Evolutionary conservation across 1,140 invertebrate species (phyloP), one percentile per base, ranked within the genome.

Genomic region (Mamestra configurata): DNA sequence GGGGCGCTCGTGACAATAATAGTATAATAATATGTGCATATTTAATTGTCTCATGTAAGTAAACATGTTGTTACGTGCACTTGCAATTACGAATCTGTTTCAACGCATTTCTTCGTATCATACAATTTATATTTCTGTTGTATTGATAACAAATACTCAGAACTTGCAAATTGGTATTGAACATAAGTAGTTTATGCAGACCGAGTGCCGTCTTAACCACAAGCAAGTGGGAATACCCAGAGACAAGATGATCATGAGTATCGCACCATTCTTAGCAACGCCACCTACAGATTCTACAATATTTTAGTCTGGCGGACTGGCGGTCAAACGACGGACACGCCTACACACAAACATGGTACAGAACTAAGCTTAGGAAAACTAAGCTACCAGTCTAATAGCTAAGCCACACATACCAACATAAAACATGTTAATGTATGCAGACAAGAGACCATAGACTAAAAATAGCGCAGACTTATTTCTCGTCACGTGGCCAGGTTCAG

Each of bases 31-130:
- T 40, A 22, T 22, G 59, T 64, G 31, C 59, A 64, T 64, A 40
- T 40, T 64, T 64, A 64, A 64, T 64, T 22, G 40, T 64, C 35
- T 37, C 18, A 40, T 64, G 35, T 64, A 20, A 10, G 59, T 64
- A 40, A 40, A 40, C 59, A 64, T 64, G 59, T 40, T 37, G 59
- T 55, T 55, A 24, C 22, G 53, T 55, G 10, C 53, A 11, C 22
- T 24, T 11, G 0, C 22, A 2, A 24, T 55, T 55, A 55, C 51
- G 51, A 24, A 24, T 55, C 27, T 61, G 59, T 37, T 61, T 61
- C 31, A 3, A 8, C 35, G 13, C 15, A 18, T 37, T 61, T 61
- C 31, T 61, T 61, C 10, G 35, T 64, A 64, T 64, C 35, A n/a
- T 2, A 27, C 24, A 27, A 57, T 15, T 13, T 15, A 27, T 27